These are phyloP conservation scores for Merodon equestris DNA, from an alignment of 2,888 invertebrate genomes.

Conservation along the genomic window DNA sequence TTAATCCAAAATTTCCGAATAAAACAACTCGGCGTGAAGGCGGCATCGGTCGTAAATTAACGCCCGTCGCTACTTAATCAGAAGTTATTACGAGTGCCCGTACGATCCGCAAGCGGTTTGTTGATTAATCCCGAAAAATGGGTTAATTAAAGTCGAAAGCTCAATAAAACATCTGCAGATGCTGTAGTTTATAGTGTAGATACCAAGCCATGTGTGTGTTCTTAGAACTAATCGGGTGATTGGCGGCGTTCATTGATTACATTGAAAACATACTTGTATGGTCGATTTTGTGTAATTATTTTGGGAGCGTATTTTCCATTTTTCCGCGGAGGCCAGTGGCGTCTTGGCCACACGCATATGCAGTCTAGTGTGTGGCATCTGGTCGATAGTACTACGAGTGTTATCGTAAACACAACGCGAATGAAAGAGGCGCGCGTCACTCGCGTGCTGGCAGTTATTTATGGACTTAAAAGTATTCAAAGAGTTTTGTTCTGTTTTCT, in stretches of 20 bases:
- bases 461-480: constrained; percentile 29
- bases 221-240: constrained; percentile 14
- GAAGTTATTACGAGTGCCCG: constrained; percentile 52
- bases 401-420: constrained; percentile 32
- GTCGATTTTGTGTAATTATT: constrained; percentile 25
- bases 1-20: not conserved
- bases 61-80: constrained; percentile 50
- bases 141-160: constrained; percentile 61
- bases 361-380: constrained; percentile 38
- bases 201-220: not conserved
- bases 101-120: constrained; percentile 17
- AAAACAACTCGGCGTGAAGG: not conserved
- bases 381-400: constrained; percentile 23
- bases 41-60: constrained; percentile 23
- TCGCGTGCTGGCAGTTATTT: constrained; percentile 60
- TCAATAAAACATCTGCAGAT: constrained; percentile 25
- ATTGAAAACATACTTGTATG: constrained; percentile 12
- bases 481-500: constrained; percentile 15
- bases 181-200: not conserved
- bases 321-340: constrained; percentile 32
- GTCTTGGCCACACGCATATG: constrained; percentile 41
- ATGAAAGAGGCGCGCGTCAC: constrained; percentile 28
- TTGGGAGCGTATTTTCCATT: constrained; percentile 37
- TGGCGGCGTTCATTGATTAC: constrained; percentile 48
- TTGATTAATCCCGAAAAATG: constrained; percentile 64